Evolutionary conservation across 2,888 invertebrate genomes (phyloP), one percentile per base, ranked within the genome.

Genomic region (Pantelozetes paolii): DNA sequence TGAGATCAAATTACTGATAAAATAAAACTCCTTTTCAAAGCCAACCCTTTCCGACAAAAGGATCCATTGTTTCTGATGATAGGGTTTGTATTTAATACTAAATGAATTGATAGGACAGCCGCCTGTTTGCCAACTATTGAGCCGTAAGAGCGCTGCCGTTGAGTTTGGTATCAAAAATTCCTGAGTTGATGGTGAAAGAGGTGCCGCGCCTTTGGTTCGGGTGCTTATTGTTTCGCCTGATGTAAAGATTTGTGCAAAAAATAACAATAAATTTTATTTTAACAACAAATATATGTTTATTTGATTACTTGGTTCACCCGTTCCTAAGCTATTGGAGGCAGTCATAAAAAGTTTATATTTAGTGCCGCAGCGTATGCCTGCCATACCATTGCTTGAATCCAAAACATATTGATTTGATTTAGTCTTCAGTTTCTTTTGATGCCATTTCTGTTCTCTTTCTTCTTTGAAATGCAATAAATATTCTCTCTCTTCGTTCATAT

Each of bases 331-430:
- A 40, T 78, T 78, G 42, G 59, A 71, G 6, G 78, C 78, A 1
- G 78, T 78, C 76, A 78, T 77, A 45, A 76, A 77, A 11, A 78
- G 75, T 2, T 76, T 42, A 74, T 78, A 78, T 2, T 77, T 75
- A 28, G 78, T 78, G 11, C 78, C 78, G 71, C 75, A 75, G 23
- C 59, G 40, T 40, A 74, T 71, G 28, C 36, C n/a, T 11, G 23
- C 48, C 8, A 57, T 40, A 36, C 71, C 57, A 71, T 74, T 74
- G 26, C 70, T 59, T 20, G 70, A 54, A 28, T 71, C 71, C 26
- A 74, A 45, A 8, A 74, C 57, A 71, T 59, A 74, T 48, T 74
- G 74, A 57, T 74, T 74, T 20, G 50, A 59, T 36, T 74, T 74
- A 30, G 40, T 64, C n/a, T 42, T 71, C 26, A 57, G 18, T 23